phyloP scores from a whole-genome alignment of 2,888 invertebrate species.

The Scotopteryx bipunctaria region DNA sequence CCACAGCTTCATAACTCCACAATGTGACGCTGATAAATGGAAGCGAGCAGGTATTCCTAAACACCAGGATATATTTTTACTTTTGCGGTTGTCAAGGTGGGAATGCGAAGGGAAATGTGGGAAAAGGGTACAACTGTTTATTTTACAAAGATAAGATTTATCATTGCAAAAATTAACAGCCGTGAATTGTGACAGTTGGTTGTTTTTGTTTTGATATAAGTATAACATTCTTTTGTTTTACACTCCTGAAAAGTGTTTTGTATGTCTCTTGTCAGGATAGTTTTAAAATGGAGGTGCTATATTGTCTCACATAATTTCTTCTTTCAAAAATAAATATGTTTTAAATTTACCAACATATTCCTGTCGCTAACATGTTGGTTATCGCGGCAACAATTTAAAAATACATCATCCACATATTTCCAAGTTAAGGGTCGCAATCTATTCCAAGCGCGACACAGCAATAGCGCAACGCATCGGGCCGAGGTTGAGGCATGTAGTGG shows the following conservation, averaged over 20 bases:
- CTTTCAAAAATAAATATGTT: too few relatives aligned
- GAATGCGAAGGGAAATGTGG: not conserved
- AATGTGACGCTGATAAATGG: slow-evolving; percentile 38
- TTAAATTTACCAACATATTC: too few relatives aligned
- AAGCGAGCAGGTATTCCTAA: slow-evolving; percentile 28
- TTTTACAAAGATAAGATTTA: slow-evolving; percentile 6
- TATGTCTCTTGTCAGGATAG: too few relatives aligned
- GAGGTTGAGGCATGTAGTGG: slow-evolving; percentile 39
- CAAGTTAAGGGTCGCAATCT: slow-evolving; percentile 31
- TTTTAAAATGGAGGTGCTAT: too few relatives aligned
- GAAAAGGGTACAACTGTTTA: slow-evolving; percentile 1
- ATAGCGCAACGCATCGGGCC: slow-evolving; percentile 28
- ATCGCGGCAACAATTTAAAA: slow-evolving; percentile 14
- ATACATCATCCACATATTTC: slow-evolving; percentile 22
- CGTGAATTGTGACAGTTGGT: not conserved
- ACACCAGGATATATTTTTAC: slow-evolving; percentile 23
- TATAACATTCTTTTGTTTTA: too few relatives aligned
- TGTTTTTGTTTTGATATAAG: too few relatives aligned
- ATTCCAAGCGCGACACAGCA: slow-evolving; percentile 20
- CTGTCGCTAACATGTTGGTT: too few relatives aligned
- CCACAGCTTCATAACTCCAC: slow-evolving; percentile 32
- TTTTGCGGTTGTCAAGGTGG: slow-evolving; percentile 14
- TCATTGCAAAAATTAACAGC: not conserved
- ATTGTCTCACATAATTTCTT: too few relatives aligned
- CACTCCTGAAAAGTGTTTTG: too few relatives aligned